Base-by-base conservation (phyloP, 2,797 vertebrate genomes). In the Meriones psammophilus region DNA sequence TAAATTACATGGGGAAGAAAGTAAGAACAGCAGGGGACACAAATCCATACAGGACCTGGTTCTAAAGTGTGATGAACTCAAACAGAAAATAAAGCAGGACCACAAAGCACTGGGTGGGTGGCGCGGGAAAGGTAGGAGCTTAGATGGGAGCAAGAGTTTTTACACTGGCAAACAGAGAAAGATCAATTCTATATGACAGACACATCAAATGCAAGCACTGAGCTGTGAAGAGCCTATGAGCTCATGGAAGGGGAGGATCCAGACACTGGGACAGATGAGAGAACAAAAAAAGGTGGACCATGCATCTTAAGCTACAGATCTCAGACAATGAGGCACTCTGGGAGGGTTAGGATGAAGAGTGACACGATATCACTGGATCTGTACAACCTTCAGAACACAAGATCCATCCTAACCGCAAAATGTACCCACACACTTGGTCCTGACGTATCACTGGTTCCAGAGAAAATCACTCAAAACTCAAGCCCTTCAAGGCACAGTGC, bases 391-490 rank as follows among this genome's bases (percentile, higher is more conserved):
- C 54, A 73, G 73, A 88, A 88, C 84, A 46, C 8, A 26, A 80
- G 66, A 68, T 64, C n/a, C 74, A 73, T 78, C 24, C 69, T 81
- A 91, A 81, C 28, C 66, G 28, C 36, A 94, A 80, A 68, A 17
- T 68, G 39, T 14, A 33, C 42, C 12, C 17, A 92, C 33, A 60
- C 4, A 74, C 30, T 64, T 69, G 77, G 46, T 69, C 46, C 60
- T 85, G 36, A 69, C 50, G 60, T 62, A 50, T 13, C 56, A 91
- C 36, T 50, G 78, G 64, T 74, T 79, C 50, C 50, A 60, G 0
- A 17, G 20, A 84, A 36, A 60, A 74, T 42, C 71, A 76, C 46
- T 96, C 54, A 84, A 92, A 94, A 87, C 5, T 71, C 39, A 15
- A 71, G 36, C 36, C 24, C 54, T 95, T 79, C 69, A 94, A 66